Conservation (phyloP, 2,113 vertebrate genomes). For the Potamarius usumacintae region DNA sequence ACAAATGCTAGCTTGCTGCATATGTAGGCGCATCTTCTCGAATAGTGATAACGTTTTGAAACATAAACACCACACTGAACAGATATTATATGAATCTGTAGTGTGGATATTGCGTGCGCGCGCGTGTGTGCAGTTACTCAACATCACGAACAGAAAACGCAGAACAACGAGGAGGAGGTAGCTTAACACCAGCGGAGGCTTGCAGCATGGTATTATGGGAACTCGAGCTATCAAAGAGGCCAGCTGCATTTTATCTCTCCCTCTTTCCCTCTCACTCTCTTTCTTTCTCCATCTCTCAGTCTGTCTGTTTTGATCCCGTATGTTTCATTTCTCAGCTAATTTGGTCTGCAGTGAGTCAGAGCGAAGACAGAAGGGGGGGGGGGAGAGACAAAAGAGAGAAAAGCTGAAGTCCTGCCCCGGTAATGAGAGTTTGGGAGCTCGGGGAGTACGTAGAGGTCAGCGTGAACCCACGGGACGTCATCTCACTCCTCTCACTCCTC, state of each 20-base stretch:
- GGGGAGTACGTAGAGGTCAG: conserved; percentile 64
- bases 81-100: background rate
- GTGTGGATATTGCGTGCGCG: background rate
- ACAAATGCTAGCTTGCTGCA: background rate
- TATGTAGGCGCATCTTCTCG: background rate
- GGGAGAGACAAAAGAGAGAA: conserved; percentile 37
- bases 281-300: conserved; percentile 20
- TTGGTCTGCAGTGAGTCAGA: conserved; percentile 52
- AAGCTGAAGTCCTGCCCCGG: conserved; percentile 58
- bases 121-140: conserved; percentile 1
- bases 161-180: conserved; percentile 24
- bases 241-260: conserved; percentile 58
- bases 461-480: conserved; percentile 55
- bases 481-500: conserved; percentile 51
- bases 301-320: conserved; percentile 44
- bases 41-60: background rate
- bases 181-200: conserved; percentile 37
- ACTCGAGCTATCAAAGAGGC: conserved; percentile 52
- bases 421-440: conserved; percentile 60
- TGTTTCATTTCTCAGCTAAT: conserved; percentile 58
- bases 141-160: background rate
- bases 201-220: conserved; percentile 50
- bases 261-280: conserved; percentile 17
- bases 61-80: background rate
- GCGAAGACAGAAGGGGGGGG: conserved; percentile 25